Evolutionary conservation across 2,797 vertebrate species (phyloP), one percentile per base, ranked within the genome.

Genomic region (Paramormyrops hopkinsi): DNA sequence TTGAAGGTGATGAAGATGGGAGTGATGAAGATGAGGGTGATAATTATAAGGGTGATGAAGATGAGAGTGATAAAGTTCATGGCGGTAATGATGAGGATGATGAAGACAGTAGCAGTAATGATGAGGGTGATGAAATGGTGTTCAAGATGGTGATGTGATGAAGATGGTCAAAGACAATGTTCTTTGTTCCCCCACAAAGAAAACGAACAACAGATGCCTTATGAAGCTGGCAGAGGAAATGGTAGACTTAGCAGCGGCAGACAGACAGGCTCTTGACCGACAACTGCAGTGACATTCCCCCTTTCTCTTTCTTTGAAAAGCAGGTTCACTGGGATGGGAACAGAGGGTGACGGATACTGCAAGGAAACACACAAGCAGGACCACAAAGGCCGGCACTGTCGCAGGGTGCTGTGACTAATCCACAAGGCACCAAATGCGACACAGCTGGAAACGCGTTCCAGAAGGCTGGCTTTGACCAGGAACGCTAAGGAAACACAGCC

Each of bases 261-360:
- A 76, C 69, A 76, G 69, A 76, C 69, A 19, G 69, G 14, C 69
- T 76, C 69, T 76, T 37, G 5, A n/a, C 37, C 19, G 41, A 46
- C 76, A 82, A 46, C 76, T 82, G 76, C 41, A 79, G 41, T 44
- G 73, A n/a, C 41, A 41, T 37, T 19, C 73, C 73, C 37, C 69
- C 33, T 33, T 86, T 87, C 12, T 50, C 83, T 65, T 59, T 22
- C 73, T 90, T 48, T 25, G 29, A 87, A 50, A 44, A 44, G 48
- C 33, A 90, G 89, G 87, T 88, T 90, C 29, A 56, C 76, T 90
- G 89, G 46, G 87, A 56, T 62, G 59, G 59, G 37, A 56, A 73
- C 73, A 73, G 22, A 44, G 41, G 37, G 87, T 37, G 76, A 82
- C 76, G 56, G 73, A 54, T 88, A 76, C 54, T 53, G 46, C 17